phyloP scores from a whole-genome alignment of 2,888 invertebrate species.

The Trissolcus japonicus region DNA sequence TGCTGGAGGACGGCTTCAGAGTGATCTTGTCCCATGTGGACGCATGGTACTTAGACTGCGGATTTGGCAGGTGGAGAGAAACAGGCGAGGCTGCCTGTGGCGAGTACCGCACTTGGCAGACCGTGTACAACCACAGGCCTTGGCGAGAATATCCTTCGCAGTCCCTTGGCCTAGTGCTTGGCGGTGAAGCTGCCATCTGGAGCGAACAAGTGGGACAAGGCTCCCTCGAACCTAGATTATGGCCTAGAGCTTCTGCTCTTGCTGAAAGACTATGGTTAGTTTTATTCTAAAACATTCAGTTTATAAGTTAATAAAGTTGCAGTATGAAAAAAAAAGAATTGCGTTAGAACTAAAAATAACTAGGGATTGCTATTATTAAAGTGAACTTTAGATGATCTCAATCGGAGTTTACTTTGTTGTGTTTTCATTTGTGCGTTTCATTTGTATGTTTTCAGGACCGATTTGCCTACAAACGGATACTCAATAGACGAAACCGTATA shows the following conservation, averaged over 20 bases:
- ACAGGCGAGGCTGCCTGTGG: slow-evolving; percentile 91
- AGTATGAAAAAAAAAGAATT: too few species aligned
- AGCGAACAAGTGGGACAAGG: slow-evolving; percentile 87
- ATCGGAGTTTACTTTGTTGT: too few species aligned
- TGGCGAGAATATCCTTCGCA: slow-evolving; percentile 78
- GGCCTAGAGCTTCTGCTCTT: slow-evolving; percentile 89
- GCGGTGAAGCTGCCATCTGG: slow-evolving; percentile 91
- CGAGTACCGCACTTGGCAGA: slow-evolving; percentile 92
- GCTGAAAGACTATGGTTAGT: slow-evolving; percentile 85
- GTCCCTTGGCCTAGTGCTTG: slow-evolving; percentile 78
- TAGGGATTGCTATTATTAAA: neutral
- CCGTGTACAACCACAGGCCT: slow-evolving; percentile 89
- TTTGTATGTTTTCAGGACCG: slow-evolving; percentile 73
- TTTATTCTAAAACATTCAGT: neutral
- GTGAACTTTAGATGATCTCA: too few species aligned
- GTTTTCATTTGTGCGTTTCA: slow-evolving; percentile 1
- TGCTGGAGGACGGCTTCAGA: slow-evolving; percentile 86
- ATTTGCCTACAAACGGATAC: slow-evolving; percentile 77
- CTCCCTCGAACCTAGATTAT: slow-evolving; percentile 86
- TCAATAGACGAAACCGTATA: slow-evolving; percentile 82
- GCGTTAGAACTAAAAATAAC: too few species aligned
- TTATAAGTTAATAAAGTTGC: too few species aligned
- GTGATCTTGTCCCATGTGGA: slow-evolving; percentile 90
- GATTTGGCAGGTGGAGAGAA: slow-evolving; percentile 90
- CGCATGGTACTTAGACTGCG: slow-evolving; percentile 92